phyloP scores from a whole-genome alignment of 2,888 invertebrate species.

The Brenthis hecate region DNA sequence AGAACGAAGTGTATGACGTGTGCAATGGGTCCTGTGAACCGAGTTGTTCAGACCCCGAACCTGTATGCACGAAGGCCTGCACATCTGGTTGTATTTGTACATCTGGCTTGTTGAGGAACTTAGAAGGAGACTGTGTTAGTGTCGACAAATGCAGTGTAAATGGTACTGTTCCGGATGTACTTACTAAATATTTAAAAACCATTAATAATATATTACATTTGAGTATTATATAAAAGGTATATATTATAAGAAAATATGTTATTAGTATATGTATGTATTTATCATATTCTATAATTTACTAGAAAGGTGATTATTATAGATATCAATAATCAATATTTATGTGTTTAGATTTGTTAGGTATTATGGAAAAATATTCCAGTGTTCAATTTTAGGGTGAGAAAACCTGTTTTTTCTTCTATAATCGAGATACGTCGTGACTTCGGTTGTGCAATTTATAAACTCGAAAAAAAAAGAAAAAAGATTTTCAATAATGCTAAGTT shows the following conservation, averaged over 20 bases:
- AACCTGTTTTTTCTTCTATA: too few relatives aligned
- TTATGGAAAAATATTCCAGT: too few relatives aligned
- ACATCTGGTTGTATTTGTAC: conserved; percentile 67
- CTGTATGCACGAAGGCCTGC: conserved; percentile 66
- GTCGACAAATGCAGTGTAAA: conserved; percentile 64
- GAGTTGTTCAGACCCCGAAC: conserved; percentile 63
- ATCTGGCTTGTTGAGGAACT: conserved; percentile 58
- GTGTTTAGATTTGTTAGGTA: too few relatives aligned
- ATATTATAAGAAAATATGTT: not conserved
- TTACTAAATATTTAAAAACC: conserved; percentile 60
- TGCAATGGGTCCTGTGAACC: conserved; percentile 69
- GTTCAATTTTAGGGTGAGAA: too few relatives aligned
- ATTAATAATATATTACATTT: conserved; percentile 64
- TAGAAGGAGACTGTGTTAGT: conserved; percentile 60
- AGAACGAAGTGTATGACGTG: conserved; percentile 66
- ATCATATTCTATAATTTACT: too few relatives aligned
- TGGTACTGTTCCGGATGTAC: conserved; percentile 51
- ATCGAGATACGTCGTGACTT: too few relatives aligned
- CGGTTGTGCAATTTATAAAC: too few relatives aligned
- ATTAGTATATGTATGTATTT: too few relatives aligned
- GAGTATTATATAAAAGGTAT: conserved; percentile 39
- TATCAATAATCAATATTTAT: too few relatives aligned
- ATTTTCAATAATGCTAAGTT: too few relatives aligned
- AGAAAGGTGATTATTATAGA: too few relatives aligned
- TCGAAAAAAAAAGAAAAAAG: too few relatives aligned